Evolutionary conservation across 1,140 invertebrate species (phyloP), one percentile per base, ranked within the genome.

Genomic region (Megalonaias nervosa): DNA sequence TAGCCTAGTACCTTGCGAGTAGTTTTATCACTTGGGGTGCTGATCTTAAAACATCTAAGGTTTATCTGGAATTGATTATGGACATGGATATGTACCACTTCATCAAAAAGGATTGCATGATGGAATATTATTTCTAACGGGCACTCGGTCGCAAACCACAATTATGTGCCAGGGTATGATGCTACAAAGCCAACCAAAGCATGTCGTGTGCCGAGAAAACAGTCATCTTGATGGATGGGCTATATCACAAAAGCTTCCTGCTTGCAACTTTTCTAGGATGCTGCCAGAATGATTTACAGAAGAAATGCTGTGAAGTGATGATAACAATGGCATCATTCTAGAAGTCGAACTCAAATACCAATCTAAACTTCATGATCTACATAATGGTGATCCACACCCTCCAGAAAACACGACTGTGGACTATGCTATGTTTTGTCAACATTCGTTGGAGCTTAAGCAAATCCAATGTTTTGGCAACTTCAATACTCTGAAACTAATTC

Each of bases 201-300:
- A 74, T 19, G 15, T 74, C 0, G 11, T 14, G 38, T 79, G 74
- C 55, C 58, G 31, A 12, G 71, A 79, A 17, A 77, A 75, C 14
- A 85, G 86, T 60, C 85, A 84, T 74, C 68, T 89, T 16, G 88
- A 90, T 71, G 77, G 82, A 21, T 77, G 70, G 66, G 77, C 76
- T 16, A 78, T 88, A 81, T 65, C 31, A 23, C 5, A 80, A 48
- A 57, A 64, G 69, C 26, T 86, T 58, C 70, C 77, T 2, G 31
- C 5, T 1, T 2, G 31, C 31, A 5, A 5, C 31, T 31, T 31
- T 31, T 31, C 31, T 5, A 1, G 1, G 31, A 31, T 31, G 31
- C 1, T 5, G 31, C 31, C 31, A 31, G 31, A 31, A 31, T 5
- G 5, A 2, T 31, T 31, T 31, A 31, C 31, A 31, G 31, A 31